A percentile compares a stretch with the other conserved stretches of the same genome.
phyloP scores from a whole-genome alignment of 2,797 vertebrate species.

The Thaleichthys pacificus region DNA sequence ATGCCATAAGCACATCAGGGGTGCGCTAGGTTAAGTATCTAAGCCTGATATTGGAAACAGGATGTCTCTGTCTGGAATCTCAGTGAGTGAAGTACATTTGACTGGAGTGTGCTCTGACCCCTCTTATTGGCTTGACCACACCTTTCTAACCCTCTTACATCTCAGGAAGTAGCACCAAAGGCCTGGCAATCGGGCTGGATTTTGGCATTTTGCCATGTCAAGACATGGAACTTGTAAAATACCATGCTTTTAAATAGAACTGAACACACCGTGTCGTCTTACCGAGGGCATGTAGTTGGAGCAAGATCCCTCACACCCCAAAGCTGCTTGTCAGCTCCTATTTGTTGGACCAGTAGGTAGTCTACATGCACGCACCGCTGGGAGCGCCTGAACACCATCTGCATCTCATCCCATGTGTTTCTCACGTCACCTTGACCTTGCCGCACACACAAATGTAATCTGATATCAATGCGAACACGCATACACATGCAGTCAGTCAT shows the following conservation, averaged over 20 bases:
- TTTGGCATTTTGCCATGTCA: not conserved
- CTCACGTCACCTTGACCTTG: not conserved
- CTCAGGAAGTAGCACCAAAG: no score
- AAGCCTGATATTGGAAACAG: no score
- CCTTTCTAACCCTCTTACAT: no score
- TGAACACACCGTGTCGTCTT: no score
- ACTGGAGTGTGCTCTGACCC: no score
- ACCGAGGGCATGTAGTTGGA: not conserved
- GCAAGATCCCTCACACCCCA: not conserved
- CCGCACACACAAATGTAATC: not conserved
- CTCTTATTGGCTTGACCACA: no score
- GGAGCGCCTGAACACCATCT: not conserved
- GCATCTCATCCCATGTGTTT: not conserved
- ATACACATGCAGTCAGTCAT: constrained; percentile 14
- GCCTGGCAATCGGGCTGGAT: not conserved
- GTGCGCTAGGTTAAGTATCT: not conserved
- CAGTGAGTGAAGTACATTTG: no score
- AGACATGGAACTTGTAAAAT: not conserved
- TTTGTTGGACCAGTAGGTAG: not conserved
- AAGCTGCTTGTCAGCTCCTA: not conserved
- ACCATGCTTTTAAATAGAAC: no score
- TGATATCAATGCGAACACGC: constrained; percentile 3
- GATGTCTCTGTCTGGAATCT: no score
- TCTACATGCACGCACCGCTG: not conserved
- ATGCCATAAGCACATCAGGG: no score